A percentile compares a stretch with the other conserved stretches of the same genome.
Conservation (phyloP, 2,888 invertebrate genomes). For the Habrosyne pyritoides region DNA sequence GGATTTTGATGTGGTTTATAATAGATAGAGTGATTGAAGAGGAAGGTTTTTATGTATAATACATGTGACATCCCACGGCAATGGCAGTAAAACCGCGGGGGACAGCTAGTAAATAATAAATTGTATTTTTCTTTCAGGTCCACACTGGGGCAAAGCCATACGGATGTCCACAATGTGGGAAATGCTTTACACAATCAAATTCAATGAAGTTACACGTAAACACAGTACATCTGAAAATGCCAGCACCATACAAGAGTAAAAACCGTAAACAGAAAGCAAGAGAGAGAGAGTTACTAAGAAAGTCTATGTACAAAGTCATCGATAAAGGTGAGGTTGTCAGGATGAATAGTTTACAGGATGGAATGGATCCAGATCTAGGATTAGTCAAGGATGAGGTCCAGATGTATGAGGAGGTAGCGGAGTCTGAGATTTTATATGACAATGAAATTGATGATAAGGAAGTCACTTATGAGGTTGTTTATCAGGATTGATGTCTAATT, state of each 20-base stretch:
- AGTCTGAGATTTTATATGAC: background rate
- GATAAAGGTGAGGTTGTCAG: too few relatives aligned
- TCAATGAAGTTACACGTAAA: slow-evolving; percentile 67
- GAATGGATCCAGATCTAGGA: too few relatives aligned
- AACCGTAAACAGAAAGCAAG: background rate
- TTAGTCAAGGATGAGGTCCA: background rate
- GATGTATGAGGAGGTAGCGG: background rate
- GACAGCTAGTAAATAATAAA: background rate
- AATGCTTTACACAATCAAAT: slow-evolving; percentile 69
- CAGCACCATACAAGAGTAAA: slow-evolving; percentile 54
- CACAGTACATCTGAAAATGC: slow-evolving; percentile 63
- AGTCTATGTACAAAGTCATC: background rate
- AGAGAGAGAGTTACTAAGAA: background rate
- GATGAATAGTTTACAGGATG: too few relatives aligned
- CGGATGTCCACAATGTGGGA: slow-evolving; percentile 58
- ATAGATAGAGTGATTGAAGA: too few relatives aligned
- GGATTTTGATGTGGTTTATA: too few relatives aligned
- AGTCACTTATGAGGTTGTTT: background rate
- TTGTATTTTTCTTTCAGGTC: slow-evolving; percentile 43
- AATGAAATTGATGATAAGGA: background rate
- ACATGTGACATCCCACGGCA: too few relatives aligned
- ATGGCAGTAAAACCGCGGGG: too few relatives aligned
- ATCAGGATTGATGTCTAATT: background rate
- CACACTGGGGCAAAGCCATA: slow-evolving; percentile 69
- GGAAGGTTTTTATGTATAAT: too few relatives aligned